phyloP scores from a whole-genome alignment of 2,797 vertebrate genomes.

The Rachycentron canadum region DNA sequence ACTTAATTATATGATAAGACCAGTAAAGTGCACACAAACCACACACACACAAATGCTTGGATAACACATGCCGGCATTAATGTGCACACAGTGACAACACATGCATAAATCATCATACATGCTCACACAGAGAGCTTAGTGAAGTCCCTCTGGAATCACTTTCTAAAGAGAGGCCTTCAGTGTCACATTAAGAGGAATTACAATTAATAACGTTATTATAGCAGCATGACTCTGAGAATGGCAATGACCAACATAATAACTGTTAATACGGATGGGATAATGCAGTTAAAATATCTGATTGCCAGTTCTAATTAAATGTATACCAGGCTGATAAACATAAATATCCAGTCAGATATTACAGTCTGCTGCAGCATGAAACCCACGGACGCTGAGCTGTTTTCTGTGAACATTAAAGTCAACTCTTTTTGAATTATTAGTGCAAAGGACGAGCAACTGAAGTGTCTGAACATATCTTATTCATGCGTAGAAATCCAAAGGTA shows the following conservation, averaged over 20 bases:
- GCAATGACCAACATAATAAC: constrained; percentile 54
- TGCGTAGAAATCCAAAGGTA: neutral
- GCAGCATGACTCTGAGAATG: constrained; percentile 40
- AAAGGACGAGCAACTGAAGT: neutral
- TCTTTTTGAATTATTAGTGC: neutral
- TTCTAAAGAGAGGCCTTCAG: constrained; percentile 60
- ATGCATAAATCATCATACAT: constrained; percentile 55
- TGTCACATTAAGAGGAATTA: constrained; percentile 73
- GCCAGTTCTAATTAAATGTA: constrained; percentile 44
- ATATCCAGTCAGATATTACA: neutral
- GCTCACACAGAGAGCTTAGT: constrained; percentile 48
- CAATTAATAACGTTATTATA: constrained; percentile 74
- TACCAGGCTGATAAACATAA: constrained; percentile 4
- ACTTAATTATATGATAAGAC: constrained; percentile 83
- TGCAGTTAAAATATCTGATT: constrained; percentile 33
- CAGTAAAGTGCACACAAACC: constrained; percentile 31
- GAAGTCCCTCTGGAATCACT: constrained; percentile 66
- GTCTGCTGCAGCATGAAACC: neutral
- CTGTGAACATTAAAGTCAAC: neutral
- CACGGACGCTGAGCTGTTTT: neutral
- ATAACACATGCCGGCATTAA: constrained; percentile 9
- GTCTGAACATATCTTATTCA: neutral
- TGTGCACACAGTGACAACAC: neutral
- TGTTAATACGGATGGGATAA: constrained; percentile 52
- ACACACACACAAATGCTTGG: constrained; percentile 26